Evolutionary conservation across 2,888 invertebrate species (phyloP).

Genomic region (Pristionchus mayeri): DNA sequence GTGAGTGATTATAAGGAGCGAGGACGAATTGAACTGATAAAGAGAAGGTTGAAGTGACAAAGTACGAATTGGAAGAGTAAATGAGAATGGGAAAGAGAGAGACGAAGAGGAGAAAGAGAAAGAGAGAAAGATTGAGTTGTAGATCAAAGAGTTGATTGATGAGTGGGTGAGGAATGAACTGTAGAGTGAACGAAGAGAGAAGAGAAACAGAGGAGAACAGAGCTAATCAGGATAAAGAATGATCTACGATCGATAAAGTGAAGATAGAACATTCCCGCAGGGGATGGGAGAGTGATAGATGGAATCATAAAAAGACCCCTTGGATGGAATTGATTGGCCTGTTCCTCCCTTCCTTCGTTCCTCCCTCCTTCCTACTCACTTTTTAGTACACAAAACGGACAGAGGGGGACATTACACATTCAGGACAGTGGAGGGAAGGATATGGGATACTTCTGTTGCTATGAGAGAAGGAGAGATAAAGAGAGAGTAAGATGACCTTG

Average conservation of each 20-base stretch:
- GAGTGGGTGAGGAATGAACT: background rate
- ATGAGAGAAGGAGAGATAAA: background rate
- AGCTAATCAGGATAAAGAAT: background rate
- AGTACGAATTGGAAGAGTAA: background rate
- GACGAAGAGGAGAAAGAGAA: background rate
- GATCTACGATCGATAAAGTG: constrained; percentile 15
- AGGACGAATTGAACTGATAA: background rate
- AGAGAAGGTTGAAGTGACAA: background rate
- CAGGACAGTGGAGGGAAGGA: background rate
- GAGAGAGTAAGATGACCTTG: constrained; percentile 24
- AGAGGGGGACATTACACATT: constrained; percentile 26
- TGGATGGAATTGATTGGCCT: constrained; percentile 20
- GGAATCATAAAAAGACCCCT: constrained; percentile 11
- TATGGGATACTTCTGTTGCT: constrained; percentile 16
- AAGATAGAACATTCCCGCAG: background rate
- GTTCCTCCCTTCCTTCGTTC: constrained; percentile 12
- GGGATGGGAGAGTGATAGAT: constrained; percentile 5
- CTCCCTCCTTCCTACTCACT: constrained; percentile 7
- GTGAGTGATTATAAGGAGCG: too few species aligned
- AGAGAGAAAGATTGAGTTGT: constrained; percentile 7
- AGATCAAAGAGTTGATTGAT: constrained; percentile 56
- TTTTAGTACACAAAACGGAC: constrained; percentile 37
- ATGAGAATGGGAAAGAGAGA: too few species aligned
- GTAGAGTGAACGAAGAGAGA: background rate
- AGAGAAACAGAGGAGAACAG: background rate